Conservation (phyloP, 2,888 invertebrate species). For the Pegoplata infirma region DNA sequence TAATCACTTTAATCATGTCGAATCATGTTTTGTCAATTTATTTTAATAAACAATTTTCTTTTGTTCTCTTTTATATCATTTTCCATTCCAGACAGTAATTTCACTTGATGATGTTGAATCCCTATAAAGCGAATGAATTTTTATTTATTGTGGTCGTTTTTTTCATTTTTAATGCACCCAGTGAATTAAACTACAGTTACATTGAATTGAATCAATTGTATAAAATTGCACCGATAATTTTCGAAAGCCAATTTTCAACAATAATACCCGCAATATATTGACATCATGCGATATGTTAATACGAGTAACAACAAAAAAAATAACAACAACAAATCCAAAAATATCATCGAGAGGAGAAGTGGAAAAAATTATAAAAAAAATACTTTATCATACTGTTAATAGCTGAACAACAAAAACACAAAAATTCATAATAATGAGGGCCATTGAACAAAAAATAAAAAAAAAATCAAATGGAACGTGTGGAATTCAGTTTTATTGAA, state of each 20-base stretch:
- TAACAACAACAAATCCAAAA: constrained; percentile 30
- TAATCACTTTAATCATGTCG: constrained; percentile 48
- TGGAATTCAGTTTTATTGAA: neutral
- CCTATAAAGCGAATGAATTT: neutral
- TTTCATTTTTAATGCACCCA: neutral
- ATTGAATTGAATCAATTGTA: neutral
- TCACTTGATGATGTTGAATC: neutral
- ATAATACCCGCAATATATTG: constrained; percentile 40
- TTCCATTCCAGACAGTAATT: neutral
- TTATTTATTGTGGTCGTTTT: neutral
- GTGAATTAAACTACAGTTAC: neutral
- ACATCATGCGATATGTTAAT: constrained; percentile 42
- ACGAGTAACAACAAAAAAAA: constrained; percentile 16
- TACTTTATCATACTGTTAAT: neutral
- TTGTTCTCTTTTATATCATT: constrained; percentile 2
- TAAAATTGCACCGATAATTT: constrained; percentile 26
- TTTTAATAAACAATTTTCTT: constrained; percentile 27
- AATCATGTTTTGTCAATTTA: constrained; percentile 49
- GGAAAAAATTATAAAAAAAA: constrained; percentile 11
- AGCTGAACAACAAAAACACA: neutral
- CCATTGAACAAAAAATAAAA: neutral
- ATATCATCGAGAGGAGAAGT: no score
- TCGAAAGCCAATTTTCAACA: constrained; percentile 11
- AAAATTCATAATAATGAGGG: neutral
- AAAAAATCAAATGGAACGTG: neutral